Evolutionary conservation across 1,140 invertebrate genomes (phyloP).

Genomic region (Lepeophtheirus salmonis): DNA sequence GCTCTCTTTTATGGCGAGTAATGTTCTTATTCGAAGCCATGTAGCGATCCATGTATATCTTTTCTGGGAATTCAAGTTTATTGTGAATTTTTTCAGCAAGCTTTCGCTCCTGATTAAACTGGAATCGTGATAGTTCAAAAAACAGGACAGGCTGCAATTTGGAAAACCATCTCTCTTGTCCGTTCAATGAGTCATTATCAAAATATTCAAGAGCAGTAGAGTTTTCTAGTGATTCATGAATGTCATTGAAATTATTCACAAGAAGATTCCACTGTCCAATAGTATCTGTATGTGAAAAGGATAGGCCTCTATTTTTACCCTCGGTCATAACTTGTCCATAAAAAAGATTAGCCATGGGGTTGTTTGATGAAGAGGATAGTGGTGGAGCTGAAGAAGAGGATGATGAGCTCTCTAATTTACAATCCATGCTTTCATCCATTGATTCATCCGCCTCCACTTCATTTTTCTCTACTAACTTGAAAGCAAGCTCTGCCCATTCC

Average conservation of each 20-base stretch:
- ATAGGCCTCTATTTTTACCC: slow-evolving; percentile 28
- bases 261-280: slow-evolving; percentile 34
- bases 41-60: slow-evolving; percentile 34
- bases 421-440: slow-evolving; percentile 2
- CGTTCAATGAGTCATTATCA: slow-evolving; percentile 11
- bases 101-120: slow-evolving; percentile 31
- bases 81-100: slow-evolving; percentile 34
- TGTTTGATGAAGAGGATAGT: slow-evolving; percentile 20
- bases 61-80: slow-evolving; percentile 32
- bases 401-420: background rate
- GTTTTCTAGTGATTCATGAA: slow-evolving; percentile 30
- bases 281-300: slow-evolving; percentile 27
- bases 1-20: slow-evolving; percentile 29
- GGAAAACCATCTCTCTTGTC: slow-evolving; percentile 30
- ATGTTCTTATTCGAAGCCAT: slow-evolving; percentile 31
- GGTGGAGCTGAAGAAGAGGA: background rate
- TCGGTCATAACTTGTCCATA: slow-evolving; percentile 32
- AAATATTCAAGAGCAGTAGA: slow-evolving; percentile 20
- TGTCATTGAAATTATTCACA: slow-evolving; percentile 31
- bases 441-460: slow-evolving; percentile 15
- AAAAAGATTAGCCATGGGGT: slow-evolving; percentile 33
- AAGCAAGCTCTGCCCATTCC: slow-evolving; percentile 34
- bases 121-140: slow-evolving; percentile 32
- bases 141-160: slow-evolving; percentile 31
- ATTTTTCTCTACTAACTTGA: slow-evolving; percentile 23